Evolutionary conservation across 2,797 vertebrate species (phyloP), one percentile per base, ranked within the genome.

Genomic region (Miopithecus talapoin): DNA sequence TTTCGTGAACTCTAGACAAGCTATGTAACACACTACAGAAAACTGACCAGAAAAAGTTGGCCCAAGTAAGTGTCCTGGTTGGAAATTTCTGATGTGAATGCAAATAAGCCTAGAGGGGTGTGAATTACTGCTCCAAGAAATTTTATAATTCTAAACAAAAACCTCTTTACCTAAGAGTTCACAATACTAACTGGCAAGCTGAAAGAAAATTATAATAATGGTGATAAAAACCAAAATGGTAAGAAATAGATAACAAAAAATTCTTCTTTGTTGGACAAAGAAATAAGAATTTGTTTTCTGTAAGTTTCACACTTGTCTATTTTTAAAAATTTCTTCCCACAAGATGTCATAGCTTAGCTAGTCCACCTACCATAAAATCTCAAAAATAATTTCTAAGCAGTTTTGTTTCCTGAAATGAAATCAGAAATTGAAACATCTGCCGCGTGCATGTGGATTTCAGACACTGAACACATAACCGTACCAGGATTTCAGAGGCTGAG

Each of bases 331-430:
- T 79, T 76, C 59, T 80, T 78, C 36, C 78, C 24, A n/a, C n/a
- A 28, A 95, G 88, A 64, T 90, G 57, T 88, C 84, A 96, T 41
- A 81, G 57, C 61, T 85, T 26, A 36, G 43, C 89, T 91, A 93
- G 26, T 75, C 79, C 12, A 95, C 24, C 48, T 84, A 72, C 92
- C 85, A 21, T 85, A 92, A 96, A 91, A 94, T 93, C 22, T 70
- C 89, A 88, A 83, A 91, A 89, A 79, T 78, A 80, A 95, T 89
- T 95, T 95, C 55, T 68, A 84, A 46, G 41, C 24, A 86, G 59
- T 72, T 94, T 95, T 88, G 74, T 48, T 94, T 91, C 87, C 93
- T 92, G 93, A 96, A 85, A 85, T 46, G 70, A 97, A 95, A 43
- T 30, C 46, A 96, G 91, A 95, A 74, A 68, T 88, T n/a, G 48